Percentiles rank a stretch among this genome's conserved stretches.
phyloP scores from a whole-genome alignment of 2,888 invertebrate genomes.

The Cataglyphis rosenhaueri region DNA sequence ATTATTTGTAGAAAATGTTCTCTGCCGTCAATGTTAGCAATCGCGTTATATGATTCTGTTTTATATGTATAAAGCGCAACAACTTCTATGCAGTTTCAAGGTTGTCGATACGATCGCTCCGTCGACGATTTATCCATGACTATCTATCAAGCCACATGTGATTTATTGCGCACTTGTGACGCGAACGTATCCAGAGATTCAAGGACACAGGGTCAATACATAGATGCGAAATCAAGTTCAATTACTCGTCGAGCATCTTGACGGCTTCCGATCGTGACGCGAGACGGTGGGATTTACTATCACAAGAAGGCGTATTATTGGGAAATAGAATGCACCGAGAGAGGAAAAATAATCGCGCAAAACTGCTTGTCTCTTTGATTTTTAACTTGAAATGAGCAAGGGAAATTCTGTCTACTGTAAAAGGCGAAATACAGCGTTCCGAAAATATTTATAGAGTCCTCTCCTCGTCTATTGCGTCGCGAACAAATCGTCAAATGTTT shows the following conservation, averaged over 20 bases:
- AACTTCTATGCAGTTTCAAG: background rate
- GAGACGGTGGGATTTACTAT: background rate
- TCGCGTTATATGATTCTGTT: background rate
- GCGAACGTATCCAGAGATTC: slow-evolving; percentile 25
- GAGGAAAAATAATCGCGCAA: background rate
- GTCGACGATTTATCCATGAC: slow-evolving; percentile 1
- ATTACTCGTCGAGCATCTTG: slow-evolving; percentile 36
- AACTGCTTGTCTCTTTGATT: background rate
- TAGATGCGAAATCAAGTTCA: slow-evolving; percentile 38
- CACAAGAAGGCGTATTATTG: background rate
- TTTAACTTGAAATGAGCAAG: background rate
- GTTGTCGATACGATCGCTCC: background rate
- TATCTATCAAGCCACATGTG: slow-evolving; percentile 37
- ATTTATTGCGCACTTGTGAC: slow-evolving; percentile 49
- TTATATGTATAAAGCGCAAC: background rate
- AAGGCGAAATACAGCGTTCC: background rate
- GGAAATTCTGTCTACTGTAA: background rate
- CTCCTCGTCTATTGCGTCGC: background rate
- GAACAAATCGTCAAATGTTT: background rate
- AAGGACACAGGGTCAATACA: slow-evolving; percentile 33
- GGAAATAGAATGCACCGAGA: background rate
- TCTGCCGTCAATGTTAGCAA: background rate
- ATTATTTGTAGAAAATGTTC: background rate
- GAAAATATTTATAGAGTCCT: background rate
- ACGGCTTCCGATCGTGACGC: background rate